These are phyloP conservation scores for Brachionus rotundiformis DNA, from an alignment of 1,140 invertebrate genomes.

Conservation along the genomic window DNA sequence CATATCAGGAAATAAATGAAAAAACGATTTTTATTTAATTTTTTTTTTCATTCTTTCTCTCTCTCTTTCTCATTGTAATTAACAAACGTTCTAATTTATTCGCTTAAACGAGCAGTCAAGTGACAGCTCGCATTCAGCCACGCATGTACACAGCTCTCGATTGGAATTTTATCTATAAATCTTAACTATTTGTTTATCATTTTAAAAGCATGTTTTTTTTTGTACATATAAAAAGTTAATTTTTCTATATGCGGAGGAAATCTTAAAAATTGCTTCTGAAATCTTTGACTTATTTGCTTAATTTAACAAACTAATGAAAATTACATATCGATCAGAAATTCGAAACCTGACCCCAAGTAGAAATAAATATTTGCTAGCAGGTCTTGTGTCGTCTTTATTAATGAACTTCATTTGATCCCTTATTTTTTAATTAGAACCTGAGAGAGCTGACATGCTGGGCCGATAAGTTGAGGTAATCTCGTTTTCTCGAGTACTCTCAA, in stretches of 20 bases:
- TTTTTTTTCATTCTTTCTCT: too few species aligned
- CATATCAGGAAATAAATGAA: neutral
- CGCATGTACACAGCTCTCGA: neutral
- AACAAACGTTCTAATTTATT: slow-evolving; percentile 20
- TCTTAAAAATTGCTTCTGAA: neutral
- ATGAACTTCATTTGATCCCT: slow-evolving; percentile 15
- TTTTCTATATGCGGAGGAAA: too few species aligned
- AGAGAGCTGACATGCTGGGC: slow-evolving; percentile 36
- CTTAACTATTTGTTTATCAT: slow-evolving; percentile 20
- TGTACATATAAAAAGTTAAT: too few species aligned
- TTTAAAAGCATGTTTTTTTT: neutral
- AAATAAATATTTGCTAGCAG: neutral
- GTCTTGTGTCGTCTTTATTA: neutral
- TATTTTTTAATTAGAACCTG: slow-evolving; percentile 27
- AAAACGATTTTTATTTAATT: slow-evolving; percentile 19
- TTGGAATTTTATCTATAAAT: slow-evolving; percentile 5
- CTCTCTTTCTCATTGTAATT: neutral
- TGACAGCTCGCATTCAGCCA: neutral
- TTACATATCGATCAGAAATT: slow-evolving; percentile 40
- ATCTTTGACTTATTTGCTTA: slow-evolving; percentile 13
- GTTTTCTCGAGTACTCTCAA: slow-evolving; percentile 11
- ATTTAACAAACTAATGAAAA: slow-evolving; percentile 42
- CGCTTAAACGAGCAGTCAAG: slow-evolving; percentile 6
- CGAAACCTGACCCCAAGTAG: neutral
- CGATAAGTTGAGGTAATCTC: slow-evolving; percentile 22